Base-by-base conservation (phyloP, 2,797 vertebrate species). In the Myoxocephalus aenaeus region DNA sequence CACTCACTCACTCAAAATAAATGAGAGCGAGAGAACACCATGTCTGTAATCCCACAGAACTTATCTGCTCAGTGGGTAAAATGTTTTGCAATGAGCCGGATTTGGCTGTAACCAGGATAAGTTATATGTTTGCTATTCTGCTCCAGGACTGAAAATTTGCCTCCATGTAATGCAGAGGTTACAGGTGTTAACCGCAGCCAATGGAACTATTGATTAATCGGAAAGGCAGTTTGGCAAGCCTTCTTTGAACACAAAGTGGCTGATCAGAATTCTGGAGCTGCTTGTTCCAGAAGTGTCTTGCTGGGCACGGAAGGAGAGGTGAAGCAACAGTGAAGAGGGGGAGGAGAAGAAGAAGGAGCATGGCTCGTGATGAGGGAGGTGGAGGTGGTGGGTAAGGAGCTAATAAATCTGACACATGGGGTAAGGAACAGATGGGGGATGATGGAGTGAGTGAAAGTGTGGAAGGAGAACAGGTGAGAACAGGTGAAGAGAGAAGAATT, bases 201-300 rank as follows among this genome's bases (percentile, higher is more conserved):
- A 87, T 90, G 84, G 90, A 90, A 80, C 75, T 90, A 94, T 95
- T 94, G 94, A 94, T 95, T 93, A 92, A 93, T 89, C 65, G 72
- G 85, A 92, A 92, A 81, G 89, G 82, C 86, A 86, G 86, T 93
- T 91, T 87, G 85, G 87, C 89, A 18, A 91, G 92, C 83, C 79
- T 93, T 87, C 89, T 87, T 81, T 75, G 75, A 80, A 73, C 91
- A 80, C 91, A 93, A 95, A 95, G 91, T 94, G 92, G 89, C 90
- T 94, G 91, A 95, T 95, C 93, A 92, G 92, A 85, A 94, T 95
- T 95, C 93, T 92, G 79, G 58, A 87, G 87, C 87, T 59, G 86
- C 81, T 25, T 46, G 88, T 87, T 85, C 70, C 80, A 66, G 72
- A 76, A 40, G 87, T 77, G 87, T 81, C 90, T 89, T 53, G 69